Evolutionary conservation across 37 sponge, comb jelly and placozoan species (phyloP), one percentile per base, ranked within the genome.

Genomic region (Haliclona indistincta): DNA sequence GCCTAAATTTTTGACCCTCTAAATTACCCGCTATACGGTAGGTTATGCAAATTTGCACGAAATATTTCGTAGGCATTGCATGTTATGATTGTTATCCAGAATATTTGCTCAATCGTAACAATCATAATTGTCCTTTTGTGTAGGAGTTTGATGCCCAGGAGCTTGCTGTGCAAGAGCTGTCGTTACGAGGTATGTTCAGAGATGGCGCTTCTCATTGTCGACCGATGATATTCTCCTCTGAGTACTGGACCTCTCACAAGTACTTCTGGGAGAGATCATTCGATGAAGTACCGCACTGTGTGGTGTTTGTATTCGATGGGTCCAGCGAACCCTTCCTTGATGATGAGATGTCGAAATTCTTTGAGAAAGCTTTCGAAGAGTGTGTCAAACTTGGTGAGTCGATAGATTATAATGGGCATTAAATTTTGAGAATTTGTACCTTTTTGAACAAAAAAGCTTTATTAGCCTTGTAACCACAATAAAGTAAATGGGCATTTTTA

Each of bases 241-340:
- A 91, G 43, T 96, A 89, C 89, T 96, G 96, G 96, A 55, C 78
- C 6, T 79, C 86, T 19, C 67, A 68, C 30, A 56, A 38, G 78
- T 82, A 67, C 74, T 91, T 92, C 66, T 96, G 96, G 96, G 83
- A 92, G 65, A 38, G 93, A 32, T 80, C 41, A 3, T 81, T 92
- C 23, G 39, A 51, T 19, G 90, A 84, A 22, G 56, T 77, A 11
- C 96, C 96, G 1, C 96, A 96, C 80, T 85, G 88, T 47, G 87
- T 96, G 15, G 96, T 96, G 67, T 96, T 92, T 72, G 96, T 96
- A 54, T 96, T 96, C 74, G 93, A 96, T 74, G 96, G 96, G 0
- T 92, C 93, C 39, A 84, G 74, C 7, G 96, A 92, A 30, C 96
- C 96, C 2, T 96, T 96, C 63, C 69, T 96, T 3, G 90, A 85